A percentile compares a stretch with the other conserved stretches of the same genome.
Evolutionary conservation across 2,888 invertebrate genomes (phyloP).

Genomic region (Eueremaeus valkanovi): DNA sequence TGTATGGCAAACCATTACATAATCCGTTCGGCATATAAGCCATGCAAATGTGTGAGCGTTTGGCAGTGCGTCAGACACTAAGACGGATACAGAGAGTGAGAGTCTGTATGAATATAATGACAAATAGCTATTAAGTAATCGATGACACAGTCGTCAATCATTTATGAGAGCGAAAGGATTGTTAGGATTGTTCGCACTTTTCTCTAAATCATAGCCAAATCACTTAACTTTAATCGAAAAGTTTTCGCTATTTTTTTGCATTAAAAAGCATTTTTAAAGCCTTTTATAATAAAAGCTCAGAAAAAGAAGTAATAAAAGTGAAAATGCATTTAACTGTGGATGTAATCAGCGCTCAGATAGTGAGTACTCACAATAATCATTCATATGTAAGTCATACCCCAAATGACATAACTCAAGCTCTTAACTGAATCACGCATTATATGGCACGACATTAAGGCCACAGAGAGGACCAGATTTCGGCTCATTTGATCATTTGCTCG

Average conservation of each 20-base stretch:
- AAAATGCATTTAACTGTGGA: conserved; percentile 4
- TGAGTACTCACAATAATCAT: not conserved
- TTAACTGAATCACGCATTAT: not conserved
- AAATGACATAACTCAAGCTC: not conserved
- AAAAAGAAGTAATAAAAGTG: not conserved
- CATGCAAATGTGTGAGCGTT: not conserved
- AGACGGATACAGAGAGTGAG: not conserved
- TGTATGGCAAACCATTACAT: no score
- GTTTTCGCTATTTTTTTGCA: not conserved
- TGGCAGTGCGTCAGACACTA: not conserved
- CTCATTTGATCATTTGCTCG: not conserved
- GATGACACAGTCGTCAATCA: conserved; percentile 29
- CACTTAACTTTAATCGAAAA: conserved; percentile 15
- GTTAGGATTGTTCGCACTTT: conserved; percentile 18
- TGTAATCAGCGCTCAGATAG: conserved; percentile 5
- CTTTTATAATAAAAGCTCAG: not conserved
- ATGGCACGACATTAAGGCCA: not conserved
- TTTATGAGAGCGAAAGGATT: conserved; percentile 20
- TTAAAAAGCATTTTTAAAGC: not conserved
- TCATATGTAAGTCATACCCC: not conserved
- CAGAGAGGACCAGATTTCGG: not conserved
- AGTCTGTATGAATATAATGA: not conserved
- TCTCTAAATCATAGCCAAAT: not conserved
- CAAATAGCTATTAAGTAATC: conserved; percentile 26
- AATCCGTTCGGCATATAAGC: not conserved